These are phyloP conservation scores for Hypothenemus hampei DNA, from an alignment of 1,140 invertebrate species.

Conservation along the genomic window DNA sequence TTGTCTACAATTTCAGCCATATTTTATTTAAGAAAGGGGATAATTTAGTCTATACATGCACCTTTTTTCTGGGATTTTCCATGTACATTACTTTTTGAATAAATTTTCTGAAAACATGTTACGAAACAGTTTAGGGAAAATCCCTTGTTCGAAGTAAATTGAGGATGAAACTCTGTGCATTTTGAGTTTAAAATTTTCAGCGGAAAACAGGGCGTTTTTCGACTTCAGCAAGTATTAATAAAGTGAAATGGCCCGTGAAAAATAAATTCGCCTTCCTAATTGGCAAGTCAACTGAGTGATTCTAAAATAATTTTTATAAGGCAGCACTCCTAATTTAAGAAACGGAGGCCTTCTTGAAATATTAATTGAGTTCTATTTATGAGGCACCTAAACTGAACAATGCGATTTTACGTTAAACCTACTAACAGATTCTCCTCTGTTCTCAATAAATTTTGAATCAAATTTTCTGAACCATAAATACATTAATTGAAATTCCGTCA, in stretches of 20 bases:
- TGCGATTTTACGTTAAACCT: slow-evolving; percentile 1
- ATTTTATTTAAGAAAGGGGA: no score
- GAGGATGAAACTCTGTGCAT: slow-evolving; percentile 10
- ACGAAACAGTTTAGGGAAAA: background rate
- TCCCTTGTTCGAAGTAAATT: background rate
- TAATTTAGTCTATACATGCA: no score
- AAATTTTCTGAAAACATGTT: no score
- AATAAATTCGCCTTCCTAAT: slow-evolving; percentile 26
- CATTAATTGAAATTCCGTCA: no score
- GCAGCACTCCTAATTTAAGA: slow-evolving; percentile 21
- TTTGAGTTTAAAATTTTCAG: slow-evolving; percentile 14
- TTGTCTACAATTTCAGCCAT: no score
- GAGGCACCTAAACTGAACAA: slow-evolving; percentile 4
- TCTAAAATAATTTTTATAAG: slow-evolving; percentile 20
- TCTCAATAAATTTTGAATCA: no score
- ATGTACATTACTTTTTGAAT: no score
- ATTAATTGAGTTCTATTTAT: slow-evolving; percentile 12
- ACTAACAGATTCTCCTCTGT: slow-evolving; percentile 1
- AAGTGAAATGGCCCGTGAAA: slow-evolving; percentile 23
- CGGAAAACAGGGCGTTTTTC: slow-evolving; percentile 21
- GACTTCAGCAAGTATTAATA: slow-evolving; percentile 17
- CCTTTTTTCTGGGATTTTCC: no score
- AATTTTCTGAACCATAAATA: no score
- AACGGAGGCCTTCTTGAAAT: slow-evolving; percentile 18
- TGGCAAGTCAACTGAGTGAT: slow-evolving; percentile 23